Evolutionary conservation across 2,797 vertebrate species (phyloP), one percentile per base, ranked within the genome.

Genomic region (Lateolabrax maculatus): DNA sequence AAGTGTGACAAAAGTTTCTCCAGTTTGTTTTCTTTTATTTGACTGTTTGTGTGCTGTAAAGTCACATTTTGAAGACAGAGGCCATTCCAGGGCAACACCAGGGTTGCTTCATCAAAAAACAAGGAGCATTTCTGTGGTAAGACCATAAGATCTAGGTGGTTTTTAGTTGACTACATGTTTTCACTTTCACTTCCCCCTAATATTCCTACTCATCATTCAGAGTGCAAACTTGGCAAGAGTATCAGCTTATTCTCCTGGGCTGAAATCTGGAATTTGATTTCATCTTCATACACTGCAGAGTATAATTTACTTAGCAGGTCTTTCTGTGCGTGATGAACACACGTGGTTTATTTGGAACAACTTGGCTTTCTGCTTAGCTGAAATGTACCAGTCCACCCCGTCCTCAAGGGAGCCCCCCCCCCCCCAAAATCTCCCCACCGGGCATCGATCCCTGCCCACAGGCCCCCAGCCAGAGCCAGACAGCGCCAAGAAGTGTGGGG

Each of bases 101-200:
- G 46, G 11, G 41, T 87, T 80, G 77, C 80, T 79, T 84, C 79
- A 86, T 84, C 43, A 52, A 48, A 87, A 88, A 84, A 80, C 79
- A 84, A 84, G 66, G 71, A 68, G 46, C 44, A 23, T 77, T 81
- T 81, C 79, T 86, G 83, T 63, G 81, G 81, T 55, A 19, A 58
- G 51, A 60, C 57, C 65, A 49, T 80, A 66, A 83, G 79, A 82
- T 58, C 60, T 34, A 23, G 65, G 67, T 72, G 68, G 63, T 46
- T 79, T 82, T 65, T n/a, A 73, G 58, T 58, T 61, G 34, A 27
- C 69, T 56, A 3, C 18, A 21, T 75, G 57, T 77, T 73, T 63
- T 80, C n/a, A 52, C 68, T 68, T 67, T 79, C 76, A 51, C 68
- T 61, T 69, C 66, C 55, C 62, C 11, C 1, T 44, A 57, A 69